These are phyloP conservation scores for Saccostrea echinata DNA, from an alignment of 1,140 invertebrate species.

Conservation along the genomic window DNA sequence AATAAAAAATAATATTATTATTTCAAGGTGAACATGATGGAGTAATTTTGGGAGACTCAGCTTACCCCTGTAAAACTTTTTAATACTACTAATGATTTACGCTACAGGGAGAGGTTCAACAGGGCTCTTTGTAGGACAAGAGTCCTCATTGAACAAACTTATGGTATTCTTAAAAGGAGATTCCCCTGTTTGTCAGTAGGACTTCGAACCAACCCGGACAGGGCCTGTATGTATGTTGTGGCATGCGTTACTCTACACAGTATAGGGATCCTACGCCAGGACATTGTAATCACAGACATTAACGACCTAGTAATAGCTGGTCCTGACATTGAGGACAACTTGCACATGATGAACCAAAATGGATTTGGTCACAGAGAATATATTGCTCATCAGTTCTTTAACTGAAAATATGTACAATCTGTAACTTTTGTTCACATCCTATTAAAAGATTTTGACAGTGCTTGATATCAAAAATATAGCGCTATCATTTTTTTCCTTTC, in stretches of 20 bases:
- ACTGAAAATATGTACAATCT: not conserved
- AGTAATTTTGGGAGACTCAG: not conserved
- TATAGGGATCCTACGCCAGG: not conserved
- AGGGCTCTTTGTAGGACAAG: constrained; percentile 1
- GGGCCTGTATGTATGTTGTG: no score
- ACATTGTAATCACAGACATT: not conserved
- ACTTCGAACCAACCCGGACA: not conserved
- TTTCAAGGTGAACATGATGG: not conserved
- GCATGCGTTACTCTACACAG: not conserved
- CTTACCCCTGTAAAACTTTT: constrained; percentile 35
- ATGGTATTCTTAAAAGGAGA: not conserved
- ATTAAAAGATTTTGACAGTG: no score
- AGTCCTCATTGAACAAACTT: constrained; percentile 47
- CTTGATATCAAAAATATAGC: no score
- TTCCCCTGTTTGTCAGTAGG: not conserved
- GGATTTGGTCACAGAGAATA: not conserved
- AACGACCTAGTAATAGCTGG: not conserved
- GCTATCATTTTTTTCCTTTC: no score
- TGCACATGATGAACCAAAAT: not conserved
- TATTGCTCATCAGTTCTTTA: not conserved
- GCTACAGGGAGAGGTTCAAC: not conserved
- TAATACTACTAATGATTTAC: not conserved
- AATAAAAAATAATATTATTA: no score
- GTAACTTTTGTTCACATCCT: no score
- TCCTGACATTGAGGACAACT: no score